Conservation (phyloP, 2,113 vertebrate genomes). For the Phylloscopus whistleri region DNA sequence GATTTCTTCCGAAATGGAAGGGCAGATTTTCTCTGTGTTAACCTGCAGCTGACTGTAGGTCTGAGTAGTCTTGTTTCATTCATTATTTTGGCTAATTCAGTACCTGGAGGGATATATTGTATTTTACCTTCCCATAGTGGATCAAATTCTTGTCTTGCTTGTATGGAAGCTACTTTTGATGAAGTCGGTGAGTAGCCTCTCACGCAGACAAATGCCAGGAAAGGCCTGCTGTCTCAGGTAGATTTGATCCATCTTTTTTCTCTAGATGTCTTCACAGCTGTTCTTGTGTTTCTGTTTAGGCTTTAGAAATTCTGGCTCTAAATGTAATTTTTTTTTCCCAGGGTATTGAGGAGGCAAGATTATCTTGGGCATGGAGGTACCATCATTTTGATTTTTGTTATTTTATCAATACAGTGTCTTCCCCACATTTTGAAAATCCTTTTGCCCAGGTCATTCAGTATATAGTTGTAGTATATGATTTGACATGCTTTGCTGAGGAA, state of each 20-base stretch:
- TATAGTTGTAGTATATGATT: background rate
- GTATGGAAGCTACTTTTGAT: background rate
- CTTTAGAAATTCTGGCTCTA: background rate
- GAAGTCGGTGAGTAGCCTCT: fast-evolving
- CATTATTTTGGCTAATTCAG: background rate
- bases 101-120: background rate
- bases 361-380: background rate
- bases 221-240: background rate
- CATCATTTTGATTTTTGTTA: background rate
- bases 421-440: background rate
- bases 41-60: background rate
- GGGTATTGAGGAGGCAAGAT: background rate
- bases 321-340: background rate
- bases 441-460: background rate
- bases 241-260: background rate
- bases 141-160: background rate
- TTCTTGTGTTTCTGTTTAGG: background rate
- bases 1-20: background rate
- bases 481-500: background rate
- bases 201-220: background rate
- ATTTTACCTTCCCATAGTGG: background rate
- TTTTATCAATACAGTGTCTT: background rate
- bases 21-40: background rate
- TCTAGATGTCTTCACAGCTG: background rate
- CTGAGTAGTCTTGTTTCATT: background rate